phyloP scores from a whole-genome alignment of 53 echinoderm and acorn worm genomes.

The Glandiceps talaboti region DNA sequence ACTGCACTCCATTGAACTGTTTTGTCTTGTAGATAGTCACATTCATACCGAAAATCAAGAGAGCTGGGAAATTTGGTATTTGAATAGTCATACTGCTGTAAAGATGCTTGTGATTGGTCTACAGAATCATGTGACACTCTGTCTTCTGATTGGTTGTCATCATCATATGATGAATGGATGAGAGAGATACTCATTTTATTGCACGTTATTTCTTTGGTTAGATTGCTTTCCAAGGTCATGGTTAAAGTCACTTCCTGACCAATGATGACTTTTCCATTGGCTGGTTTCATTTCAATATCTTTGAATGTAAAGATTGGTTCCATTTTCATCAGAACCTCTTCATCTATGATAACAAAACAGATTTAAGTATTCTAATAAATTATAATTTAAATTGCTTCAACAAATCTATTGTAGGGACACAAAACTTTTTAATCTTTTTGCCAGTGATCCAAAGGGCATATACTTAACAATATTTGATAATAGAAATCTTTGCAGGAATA shows the following conservation, averaged over 20 bases:
- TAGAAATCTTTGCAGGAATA: no score
- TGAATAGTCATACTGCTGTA: not conserved
- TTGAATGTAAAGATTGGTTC: not conserved
- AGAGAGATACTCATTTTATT: constrained; percentile 46
- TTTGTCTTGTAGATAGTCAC: not conserved
- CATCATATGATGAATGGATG: not conserved
- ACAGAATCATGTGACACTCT: not conserved
- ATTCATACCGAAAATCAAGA: not conserved
- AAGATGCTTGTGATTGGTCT: not conserved
- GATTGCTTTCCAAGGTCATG: constrained; percentile 40
- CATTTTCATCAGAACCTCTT: not conserved
- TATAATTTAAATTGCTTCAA: no score
- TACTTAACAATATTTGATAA: no score
- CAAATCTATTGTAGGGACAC: no score
- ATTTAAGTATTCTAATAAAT: no score
- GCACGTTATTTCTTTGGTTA: constrained; percentile 42
- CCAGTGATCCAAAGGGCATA: no score
- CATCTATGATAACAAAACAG: no score
- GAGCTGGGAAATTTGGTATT: not conserved
- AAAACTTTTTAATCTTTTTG: no score
- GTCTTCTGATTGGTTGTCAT: not conserved
- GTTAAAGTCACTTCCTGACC: constrained; percentile 35
- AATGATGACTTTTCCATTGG: constrained; percentile 39
- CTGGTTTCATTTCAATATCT: constrained; percentile 29
- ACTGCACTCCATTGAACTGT: constrained; percentile 1